A percentile compares a stretch with the other conserved stretches of the same genome.
phyloP scores from a whole-genome alignment of 2,113 vertebrate species.

The Elgaria multicarinata region DNA sequence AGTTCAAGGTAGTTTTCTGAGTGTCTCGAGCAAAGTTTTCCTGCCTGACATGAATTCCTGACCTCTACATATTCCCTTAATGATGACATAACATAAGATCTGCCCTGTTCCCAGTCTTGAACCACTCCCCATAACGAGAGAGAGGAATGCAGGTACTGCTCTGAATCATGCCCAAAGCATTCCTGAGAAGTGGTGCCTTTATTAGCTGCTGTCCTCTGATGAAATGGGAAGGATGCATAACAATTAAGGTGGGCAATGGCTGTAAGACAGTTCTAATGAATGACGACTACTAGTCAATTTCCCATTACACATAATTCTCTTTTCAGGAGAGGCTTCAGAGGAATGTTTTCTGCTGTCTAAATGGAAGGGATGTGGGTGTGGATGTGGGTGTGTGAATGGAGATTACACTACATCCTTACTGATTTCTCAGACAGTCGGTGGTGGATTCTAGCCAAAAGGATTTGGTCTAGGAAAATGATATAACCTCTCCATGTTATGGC shows the following conservation, averaged over 20 bases:
- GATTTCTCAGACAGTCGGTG: slow-evolving; percentile 2
- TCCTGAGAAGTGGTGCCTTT: not conserved
- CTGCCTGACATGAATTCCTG: not conserved
- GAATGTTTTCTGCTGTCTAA: not conserved
- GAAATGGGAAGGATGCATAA: not conserved
- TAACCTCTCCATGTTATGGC: not conserved
- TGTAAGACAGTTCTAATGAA: not conserved
- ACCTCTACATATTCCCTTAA: not conserved
- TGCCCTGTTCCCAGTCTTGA: not conserved
- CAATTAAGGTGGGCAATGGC: too few species aligned
- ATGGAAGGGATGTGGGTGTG: not conserved
- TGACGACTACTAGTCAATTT: not conserved
- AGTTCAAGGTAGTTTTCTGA: slow-evolving; percentile 27
- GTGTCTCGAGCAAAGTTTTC: not conserved
- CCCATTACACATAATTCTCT: slow-evolving; percentile 49
- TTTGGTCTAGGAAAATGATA: slow-evolving; percentile 2
- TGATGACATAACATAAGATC: slow-evolving; percentile 1
- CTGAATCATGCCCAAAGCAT: not conserved
- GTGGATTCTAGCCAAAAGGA: not conserved
- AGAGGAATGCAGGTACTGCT: not conserved
- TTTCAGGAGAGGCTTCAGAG: not conserved
- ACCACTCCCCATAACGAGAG: not conserved
- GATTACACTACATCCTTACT: not conserved
- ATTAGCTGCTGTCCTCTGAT: not conserved
- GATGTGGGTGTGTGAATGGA: slow-evolving; percentile 15